Base-by-base conservation (phyloP, 2,888 invertebrate genomes). In the Choreutis nemorana region DNA sequence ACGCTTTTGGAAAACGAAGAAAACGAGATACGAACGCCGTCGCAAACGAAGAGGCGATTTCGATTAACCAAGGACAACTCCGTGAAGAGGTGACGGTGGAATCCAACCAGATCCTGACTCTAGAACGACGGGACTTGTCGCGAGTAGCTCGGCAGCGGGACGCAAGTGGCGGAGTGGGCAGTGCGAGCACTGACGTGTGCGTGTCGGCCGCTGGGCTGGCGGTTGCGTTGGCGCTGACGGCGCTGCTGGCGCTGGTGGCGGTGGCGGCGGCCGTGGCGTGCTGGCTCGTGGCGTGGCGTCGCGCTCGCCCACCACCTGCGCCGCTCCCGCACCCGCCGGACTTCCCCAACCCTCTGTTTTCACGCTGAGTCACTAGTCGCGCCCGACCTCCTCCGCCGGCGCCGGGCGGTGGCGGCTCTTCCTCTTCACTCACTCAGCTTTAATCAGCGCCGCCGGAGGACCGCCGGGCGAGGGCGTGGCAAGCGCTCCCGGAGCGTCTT, bases 201-300 rank as follows among this genome's bases (percentile, higher is more conserved):
- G 92, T 96, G 44, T 94, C 94, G 32, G 93, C 92, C 82, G 90
- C 94, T 48, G 94, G 94, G 39, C 87, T 96, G 55, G 92, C 95
- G 45, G 92, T 95, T 53, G 93, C 95, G 42, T 81, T 95, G 52
- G 90, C 94, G 39, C 89, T 96, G 59, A 96, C 95, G 41, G 94
- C 94, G 28, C 83, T 95, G 37, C 73, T 96, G 55, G 94, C 95
- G 33, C 81, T 96, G 40, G 94, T 95, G 34, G 94, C 95, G 33
- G 94, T 96, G 32, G 95, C 95, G 14, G 91, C 95, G 28, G 94
- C 94, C 32, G 94, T 95, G 33, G 94, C 94, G 37, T 95, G 95
- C 71, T 96, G 95, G 95, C 83, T 95, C 41, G 91, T 95, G 86
- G 95, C 95, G 47, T 94, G 94, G 79, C 80, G 94, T 44, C 85